Conservation (phyloP, 1,140 invertebrate species). For the Galleria mellonella region DNA sequence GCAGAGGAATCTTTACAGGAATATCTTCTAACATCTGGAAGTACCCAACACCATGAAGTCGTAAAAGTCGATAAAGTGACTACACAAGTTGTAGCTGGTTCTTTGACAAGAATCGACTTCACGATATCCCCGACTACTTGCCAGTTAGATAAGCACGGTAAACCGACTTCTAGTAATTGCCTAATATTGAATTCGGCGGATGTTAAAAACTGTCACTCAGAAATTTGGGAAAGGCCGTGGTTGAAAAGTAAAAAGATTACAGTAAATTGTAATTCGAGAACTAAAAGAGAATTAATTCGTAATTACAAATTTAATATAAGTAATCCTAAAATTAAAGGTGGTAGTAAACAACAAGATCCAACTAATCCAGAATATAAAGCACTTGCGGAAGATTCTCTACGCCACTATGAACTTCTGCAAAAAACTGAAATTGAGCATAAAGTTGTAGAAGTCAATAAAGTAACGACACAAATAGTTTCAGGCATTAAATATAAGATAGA, state of each 20-base stretch:
- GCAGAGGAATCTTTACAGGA: constrained; percentile 30
- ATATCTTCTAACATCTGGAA: constrained; percentile 16
- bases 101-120: constrained; percentile 11
- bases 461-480: constrained; percentile 26
- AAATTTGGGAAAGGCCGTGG: constrained; percentile 76
- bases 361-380: constrained; percentile 27
- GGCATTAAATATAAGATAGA: constrained; percentile 37
- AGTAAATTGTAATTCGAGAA: constrained; percentile 7
- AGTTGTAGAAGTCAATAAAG: constrained; percentile 36
- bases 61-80: constrained; percentile 24
- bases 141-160: neutral
- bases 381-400: constrained; percentile 39
- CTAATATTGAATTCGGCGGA: neutral
- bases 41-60: constrained; percentile 19
- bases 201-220: constrained; percentile 59
- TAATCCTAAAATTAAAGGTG: neutral
- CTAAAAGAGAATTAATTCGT: constrained; percentile 2
- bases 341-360: constrained; percentile 20
- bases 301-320: too few relatives aligned
- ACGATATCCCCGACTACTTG: constrained; percentile 2
- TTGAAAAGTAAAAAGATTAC: constrained; percentile 13
- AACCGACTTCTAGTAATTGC: constrained; percentile 1
- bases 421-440: constrained; percentile 25
- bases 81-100: constrained; percentile 25
- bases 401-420: constrained; percentile 22